Conservation (phyloP, 2,113 vertebrate species). For the Tenrec ecaudatus region DNA sequence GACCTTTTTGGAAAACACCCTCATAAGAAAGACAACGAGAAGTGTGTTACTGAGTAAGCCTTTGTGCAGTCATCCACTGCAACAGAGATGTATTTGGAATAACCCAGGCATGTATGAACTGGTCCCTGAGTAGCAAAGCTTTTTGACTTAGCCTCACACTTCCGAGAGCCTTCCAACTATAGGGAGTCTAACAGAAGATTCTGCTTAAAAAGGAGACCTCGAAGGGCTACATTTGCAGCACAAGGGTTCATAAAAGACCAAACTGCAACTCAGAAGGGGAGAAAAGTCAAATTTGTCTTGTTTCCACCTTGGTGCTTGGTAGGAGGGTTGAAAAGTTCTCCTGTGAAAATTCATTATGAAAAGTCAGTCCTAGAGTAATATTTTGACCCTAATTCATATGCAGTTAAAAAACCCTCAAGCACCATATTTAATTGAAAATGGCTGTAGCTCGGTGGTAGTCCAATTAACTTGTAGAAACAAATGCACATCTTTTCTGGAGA, state of each 20-base stretch:
- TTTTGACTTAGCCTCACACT: not conserved
- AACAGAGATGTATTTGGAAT: too few relatives aligned
- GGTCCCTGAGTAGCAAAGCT: too few relatives aligned
- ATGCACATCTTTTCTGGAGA: not conserved
- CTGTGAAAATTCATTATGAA: not conserved
- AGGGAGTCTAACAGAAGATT: not conserved
- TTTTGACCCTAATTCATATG: not conserved
- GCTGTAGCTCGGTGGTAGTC: not conserved
- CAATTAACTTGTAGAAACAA: not conserved
- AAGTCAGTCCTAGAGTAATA: not conserved
- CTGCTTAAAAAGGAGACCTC: not conserved
- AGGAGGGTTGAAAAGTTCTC: not conserved
- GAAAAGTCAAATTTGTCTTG: not conserved
- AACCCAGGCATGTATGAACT: too few relatives aligned
- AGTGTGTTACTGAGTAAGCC: too few relatives aligned
- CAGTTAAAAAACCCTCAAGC: not conserved
- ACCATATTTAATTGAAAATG: not conserved
- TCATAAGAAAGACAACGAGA: too few relatives aligned
- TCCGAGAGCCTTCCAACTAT: not conserved
- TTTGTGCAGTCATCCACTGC: too few relatives aligned
- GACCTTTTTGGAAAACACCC: too few relatives aligned
- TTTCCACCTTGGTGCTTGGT: not conserved
- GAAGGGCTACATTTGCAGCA: too few relatives aligned
- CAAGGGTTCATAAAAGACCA: not conserved
- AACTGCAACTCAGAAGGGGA: not conserved